phyloP scores from a whole-genome alignment of 1,140 invertebrate species.

The Rhynchophorus ferrugineus region DNA sequence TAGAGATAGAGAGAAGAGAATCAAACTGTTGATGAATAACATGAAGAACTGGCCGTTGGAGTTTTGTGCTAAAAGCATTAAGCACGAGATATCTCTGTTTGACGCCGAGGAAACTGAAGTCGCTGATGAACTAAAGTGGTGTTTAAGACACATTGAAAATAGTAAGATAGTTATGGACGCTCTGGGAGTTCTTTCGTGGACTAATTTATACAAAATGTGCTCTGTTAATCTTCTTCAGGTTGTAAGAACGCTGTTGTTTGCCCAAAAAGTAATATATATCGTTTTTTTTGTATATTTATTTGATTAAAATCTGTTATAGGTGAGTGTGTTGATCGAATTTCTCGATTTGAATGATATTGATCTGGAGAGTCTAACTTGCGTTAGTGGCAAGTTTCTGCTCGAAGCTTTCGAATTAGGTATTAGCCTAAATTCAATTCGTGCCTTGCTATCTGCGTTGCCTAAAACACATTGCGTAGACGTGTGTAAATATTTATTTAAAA shows the following conservation, averaged over 20 bases:
- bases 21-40: slow-evolving; percentile 39
- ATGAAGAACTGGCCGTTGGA: slow-evolving; percentile 35
- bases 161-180: slow-evolving; percentile 39
- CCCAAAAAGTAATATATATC: slow-evolving; percentile 25
- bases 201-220: slow-evolving; percentile 41
- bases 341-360: slow-evolving; percentile 24
- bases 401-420: slow-evolving; percentile 42
- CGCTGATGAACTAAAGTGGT: slow-evolving; percentile 34
- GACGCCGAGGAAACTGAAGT: slow-evolving; percentile 16
- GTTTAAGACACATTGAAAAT: slow-evolving; percentile 44
- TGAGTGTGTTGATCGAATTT: slow-evolving; percentile 25
- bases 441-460: slow-evolving; percentile 48
- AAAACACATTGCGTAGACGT: slow-evolving; percentile 47
- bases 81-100: slow-evolving; percentile 29
- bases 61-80: slow-evolving; percentile 35
- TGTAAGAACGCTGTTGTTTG: slow-evolving; percentile 33
- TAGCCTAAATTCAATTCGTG: slow-evolving; percentile 37
- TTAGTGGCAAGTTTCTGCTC: slow-evolving; percentile 43
- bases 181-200: slow-evolving; percentile 40
- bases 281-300: too few relatives aligned
- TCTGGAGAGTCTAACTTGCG: slow-evolving; percentile 23
- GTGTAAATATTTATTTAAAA: slow-evolving; percentile 53
- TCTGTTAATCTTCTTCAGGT: slow-evolving; percentile 39
- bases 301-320: slow-evolving; percentile 24
- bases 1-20: slow-evolving; percentile 31